Evolutionary conservation across 2,888 invertebrate species (phyloP).

Genomic region (Steromphala cineraria): DNA sequence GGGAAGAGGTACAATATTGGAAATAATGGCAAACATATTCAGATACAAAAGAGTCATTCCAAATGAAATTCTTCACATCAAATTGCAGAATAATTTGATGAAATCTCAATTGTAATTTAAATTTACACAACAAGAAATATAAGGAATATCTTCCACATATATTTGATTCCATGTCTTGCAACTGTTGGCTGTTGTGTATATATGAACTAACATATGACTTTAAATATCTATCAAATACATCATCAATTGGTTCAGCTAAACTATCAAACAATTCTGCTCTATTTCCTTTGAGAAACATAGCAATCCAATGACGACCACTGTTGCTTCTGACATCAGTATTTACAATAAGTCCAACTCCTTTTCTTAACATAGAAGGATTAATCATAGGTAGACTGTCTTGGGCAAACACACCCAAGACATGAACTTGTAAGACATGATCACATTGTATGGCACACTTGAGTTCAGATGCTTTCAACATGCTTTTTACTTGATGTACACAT

Average conservation of each 20-base stretch:
- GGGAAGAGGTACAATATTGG: neutral
- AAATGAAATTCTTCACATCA: neutral
- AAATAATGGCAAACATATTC: neutral
- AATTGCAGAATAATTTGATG: neutral
- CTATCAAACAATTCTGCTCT: slow-evolving; percentile 16
- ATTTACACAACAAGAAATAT: neutral
- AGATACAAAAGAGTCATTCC: slow-evolving; percentile 2
- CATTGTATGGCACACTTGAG: neutral
- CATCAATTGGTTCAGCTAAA: slow-evolving; percentile 2
- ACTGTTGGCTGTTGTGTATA: neutral
- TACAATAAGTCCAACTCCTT: slow-evolving; percentile 6
- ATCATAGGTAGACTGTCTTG: neutral
- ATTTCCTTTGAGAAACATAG: slow-evolving; percentile 9
- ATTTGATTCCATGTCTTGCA: neutral
- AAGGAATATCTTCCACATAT: neutral
- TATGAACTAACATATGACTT: neutral
- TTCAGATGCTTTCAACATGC: neutral
- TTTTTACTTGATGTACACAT: slow-evolving; percentile 11
- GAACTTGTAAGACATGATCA: neutral
- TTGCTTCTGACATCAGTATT: neutral
- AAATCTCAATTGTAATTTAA: neutral
- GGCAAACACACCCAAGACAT: slow-evolving; percentile 11
- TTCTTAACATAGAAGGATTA: neutral
- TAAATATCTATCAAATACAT: slow-evolving; percentile 5
- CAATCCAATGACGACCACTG: slow-evolving; percentile 8